Conservation (phyloP, 1,140 invertebrate genomes). For the Sinella curviseta region DNA sequence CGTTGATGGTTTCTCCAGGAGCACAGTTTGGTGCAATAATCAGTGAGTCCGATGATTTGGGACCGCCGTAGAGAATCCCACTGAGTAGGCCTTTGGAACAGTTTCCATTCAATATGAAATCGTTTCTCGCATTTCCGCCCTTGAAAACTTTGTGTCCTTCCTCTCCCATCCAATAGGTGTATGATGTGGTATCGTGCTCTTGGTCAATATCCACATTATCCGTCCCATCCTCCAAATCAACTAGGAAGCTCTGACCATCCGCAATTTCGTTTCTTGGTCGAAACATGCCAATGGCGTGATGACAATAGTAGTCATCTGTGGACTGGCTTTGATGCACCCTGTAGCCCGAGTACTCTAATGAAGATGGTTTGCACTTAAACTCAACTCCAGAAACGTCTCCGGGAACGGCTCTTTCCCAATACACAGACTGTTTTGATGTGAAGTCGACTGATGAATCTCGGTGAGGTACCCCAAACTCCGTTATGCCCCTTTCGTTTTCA, state of each 20-base stretch:
- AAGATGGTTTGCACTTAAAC: neutral
- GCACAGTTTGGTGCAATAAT: neutral
- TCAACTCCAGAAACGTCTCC: neutral
- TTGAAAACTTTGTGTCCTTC: neutral
- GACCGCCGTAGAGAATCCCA: neutral
- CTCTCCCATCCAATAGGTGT: neutral
- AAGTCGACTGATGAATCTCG: neutral
- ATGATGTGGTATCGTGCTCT: neutral
- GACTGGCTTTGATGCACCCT: neutral
- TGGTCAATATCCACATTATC: neutral
- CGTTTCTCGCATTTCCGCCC: neutral
- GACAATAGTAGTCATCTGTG: neutral
- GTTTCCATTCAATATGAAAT: neutral
- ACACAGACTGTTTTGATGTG: neutral
- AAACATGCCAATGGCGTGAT: neutral
- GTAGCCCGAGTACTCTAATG: neutral
- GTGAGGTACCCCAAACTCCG: neutral
- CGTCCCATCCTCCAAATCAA: neutral
- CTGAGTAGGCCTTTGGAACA: neutral
- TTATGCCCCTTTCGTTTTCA: no score
- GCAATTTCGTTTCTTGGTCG: neutral
- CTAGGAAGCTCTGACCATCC: neutral
- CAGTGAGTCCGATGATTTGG: neutral
- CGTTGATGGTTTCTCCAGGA: neutral
- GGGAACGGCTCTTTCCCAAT: neutral